A percentile compares a stretch with the other conserved stretches of the same genome.
Evolutionary conservation across 2,113 vertebrate genomes (phyloP).

Genomic region (Craseonycteris thonglongyai): DNA sequence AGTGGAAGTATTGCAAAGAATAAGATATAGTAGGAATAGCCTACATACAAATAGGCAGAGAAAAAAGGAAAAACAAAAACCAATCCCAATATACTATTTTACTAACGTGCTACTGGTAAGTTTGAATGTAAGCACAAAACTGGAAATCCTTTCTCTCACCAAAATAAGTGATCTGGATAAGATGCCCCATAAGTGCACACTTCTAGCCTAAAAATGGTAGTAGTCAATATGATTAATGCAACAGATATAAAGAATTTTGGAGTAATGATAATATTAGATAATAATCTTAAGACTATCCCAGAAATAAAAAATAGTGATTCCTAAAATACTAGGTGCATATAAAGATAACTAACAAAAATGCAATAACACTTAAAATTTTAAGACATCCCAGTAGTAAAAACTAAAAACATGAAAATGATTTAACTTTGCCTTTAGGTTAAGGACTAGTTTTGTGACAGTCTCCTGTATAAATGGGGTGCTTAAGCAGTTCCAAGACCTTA

Average conservation of each 20-base stretch:
- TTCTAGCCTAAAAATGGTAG: background rate
- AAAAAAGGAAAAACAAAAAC: constrained; percentile 11
- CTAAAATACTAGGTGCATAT: background rate
- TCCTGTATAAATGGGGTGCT: background rate
- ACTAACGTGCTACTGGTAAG: background rate
- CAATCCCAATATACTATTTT: background rate
- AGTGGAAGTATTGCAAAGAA: constrained; percentile 80
- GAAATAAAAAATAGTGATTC: constrained; percentile 13
- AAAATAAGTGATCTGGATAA: constrained; percentile 2
- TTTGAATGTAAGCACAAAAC: background rate
- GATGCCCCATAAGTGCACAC: background rate
- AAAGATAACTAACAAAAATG: background rate
- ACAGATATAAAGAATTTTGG: background rate
- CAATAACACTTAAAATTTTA: background rate
- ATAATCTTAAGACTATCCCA: background rate
- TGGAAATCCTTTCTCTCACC: background rate
- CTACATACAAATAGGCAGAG: background rate
- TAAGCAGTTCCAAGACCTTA: background rate
- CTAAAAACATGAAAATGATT: background rate
- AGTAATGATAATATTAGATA: background rate
- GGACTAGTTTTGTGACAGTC: background rate
- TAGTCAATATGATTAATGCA: constrained; percentile 1
- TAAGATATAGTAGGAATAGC: constrained; percentile 69
- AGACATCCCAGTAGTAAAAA: constrained; percentile 7
- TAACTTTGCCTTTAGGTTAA: background rate